phyloP scores from a whole-genome alignment of 2,888 invertebrate genomes.

The Lottia gigantea region DNA sequence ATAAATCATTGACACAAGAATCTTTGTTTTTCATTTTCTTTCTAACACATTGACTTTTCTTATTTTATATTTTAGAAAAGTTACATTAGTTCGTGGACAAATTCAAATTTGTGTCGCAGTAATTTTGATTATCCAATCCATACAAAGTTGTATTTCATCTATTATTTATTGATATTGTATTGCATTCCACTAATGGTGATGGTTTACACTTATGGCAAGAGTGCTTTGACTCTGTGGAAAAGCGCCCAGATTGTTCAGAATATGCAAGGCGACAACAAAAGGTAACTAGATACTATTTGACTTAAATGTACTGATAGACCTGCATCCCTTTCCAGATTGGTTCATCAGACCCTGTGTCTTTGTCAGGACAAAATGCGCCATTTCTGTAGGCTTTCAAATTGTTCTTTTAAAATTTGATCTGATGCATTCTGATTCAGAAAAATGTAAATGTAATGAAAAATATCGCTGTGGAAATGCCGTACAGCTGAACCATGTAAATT shows the following conservation, averaged over 20 bases:
- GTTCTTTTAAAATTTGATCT: no score
- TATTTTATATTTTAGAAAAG: slow-evolving; percentile 7
- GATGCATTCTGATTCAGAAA: no score
- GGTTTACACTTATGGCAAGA: slow-evolving; percentile 36
- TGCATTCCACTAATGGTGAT: slow-evolving; percentile 33
- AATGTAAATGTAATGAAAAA: no score
- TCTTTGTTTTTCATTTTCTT: no score
- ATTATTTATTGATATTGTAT: slow-evolving; percentile 36
- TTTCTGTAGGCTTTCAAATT: no score
- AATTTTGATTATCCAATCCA: neutral
- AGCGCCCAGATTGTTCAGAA: slow-evolving; percentile 30
- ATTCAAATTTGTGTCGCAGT: neutral
- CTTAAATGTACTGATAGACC: no score
- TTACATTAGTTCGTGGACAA: neutral
- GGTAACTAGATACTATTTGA: neutral
- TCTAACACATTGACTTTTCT: neutral
- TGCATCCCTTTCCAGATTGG: no score
- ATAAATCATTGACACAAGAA: no score
- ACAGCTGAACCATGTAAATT: no score
- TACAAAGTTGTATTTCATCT: slow-evolving; percentile 29
- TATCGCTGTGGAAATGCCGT: no score
- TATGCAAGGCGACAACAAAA: slow-evolving; percentile 19
- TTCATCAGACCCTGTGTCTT: no score
- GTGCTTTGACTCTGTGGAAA: slow-evolving; percentile 34
- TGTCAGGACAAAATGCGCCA: no score